Percentiles rank a stretch among this genome's conserved stretches.
phyloP scores from a whole-genome alignment of 2,113 vertebrate species.

The Apeltes quadracus region DNA sequence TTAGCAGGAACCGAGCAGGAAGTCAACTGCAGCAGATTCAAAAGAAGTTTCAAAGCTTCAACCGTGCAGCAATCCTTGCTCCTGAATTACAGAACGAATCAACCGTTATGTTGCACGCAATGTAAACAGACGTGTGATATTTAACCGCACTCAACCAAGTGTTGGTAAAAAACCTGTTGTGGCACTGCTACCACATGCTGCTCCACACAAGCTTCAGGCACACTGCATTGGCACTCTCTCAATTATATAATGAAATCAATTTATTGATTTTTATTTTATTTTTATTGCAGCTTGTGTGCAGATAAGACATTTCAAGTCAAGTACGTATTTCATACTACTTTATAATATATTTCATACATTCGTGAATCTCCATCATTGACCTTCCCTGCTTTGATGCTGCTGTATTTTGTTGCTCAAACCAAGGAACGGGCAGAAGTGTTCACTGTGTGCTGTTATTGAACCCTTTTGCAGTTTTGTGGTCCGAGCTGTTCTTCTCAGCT shows the following conservation, averaged over 20 bases:
- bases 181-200: background rate
- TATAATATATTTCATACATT: background rate
- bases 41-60: background rate
- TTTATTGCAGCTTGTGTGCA: background rate
- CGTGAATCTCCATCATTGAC: background rate
- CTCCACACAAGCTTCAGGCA: background rate
- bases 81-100: background rate
- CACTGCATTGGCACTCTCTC: background rate
- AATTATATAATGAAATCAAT: background rate
- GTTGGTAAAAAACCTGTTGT: background rate
- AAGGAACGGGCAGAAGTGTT: background rate
- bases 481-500: background rate
- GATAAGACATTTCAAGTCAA: background rate
- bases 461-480: conserved; percentile 5
- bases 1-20: background rate
- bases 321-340: background rate
- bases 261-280: too few species aligned
- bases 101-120: background rate
- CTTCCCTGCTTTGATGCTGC: background rate
- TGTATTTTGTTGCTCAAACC: conserved; percentile 19
- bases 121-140: background rate
- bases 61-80: background rate
- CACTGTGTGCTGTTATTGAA: conserved; percentile 18
- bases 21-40: background rate
- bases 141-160: background rate